Conservation (phyloP, 1,140 invertebrate genomes). For the Metopolophium dirhodum region DNA sequence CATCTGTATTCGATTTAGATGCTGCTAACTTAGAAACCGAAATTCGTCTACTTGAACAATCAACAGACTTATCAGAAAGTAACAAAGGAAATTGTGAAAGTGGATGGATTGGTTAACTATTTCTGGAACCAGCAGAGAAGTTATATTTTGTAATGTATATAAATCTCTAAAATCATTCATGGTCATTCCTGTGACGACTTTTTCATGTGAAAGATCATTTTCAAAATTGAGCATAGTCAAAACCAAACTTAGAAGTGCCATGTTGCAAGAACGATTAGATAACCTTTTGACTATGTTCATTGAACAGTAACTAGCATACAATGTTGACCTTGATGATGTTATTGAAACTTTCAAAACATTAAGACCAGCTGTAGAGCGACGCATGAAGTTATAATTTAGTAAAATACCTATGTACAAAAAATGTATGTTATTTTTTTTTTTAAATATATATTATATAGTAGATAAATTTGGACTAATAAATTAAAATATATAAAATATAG, state of each 20-base stretch:
- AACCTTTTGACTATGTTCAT: slow-evolving; percentile 31
- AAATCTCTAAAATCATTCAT: slow-evolving; percentile 20
- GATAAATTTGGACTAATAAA: too few relatives aligned
- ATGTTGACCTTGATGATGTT: not conserved
- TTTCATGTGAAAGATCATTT: slow-evolving; percentile 15
- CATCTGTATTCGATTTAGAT: not conserved
- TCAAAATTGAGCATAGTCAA: slow-evolving; percentile 40
- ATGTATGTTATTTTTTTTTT: too few relatives aligned
- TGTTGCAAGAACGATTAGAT: slow-evolving; percentile 37
- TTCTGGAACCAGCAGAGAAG: not conserved
- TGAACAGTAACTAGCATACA: slow-evolving; percentile 4
- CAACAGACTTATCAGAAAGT: not conserved
- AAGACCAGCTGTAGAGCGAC: not conserved
- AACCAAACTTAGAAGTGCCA: slow-evolving; percentile 31
- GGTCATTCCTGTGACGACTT: not conserved
- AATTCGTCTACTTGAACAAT: slow-evolving; percentile 2
- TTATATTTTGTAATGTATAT: not conserved
- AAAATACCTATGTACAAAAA: too few relatives aligned
- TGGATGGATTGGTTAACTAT: slow-evolving; percentile 18
- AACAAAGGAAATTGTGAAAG: not conserved
- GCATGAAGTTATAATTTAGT: not conserved
- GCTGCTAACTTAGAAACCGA: not conserved
- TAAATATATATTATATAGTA: too few relatives aligned
- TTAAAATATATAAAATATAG: too few relatives aligned
- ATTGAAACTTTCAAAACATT: not conserved